Base-by-base conservation (phyloP, 1,140 invertebrate genomes). In the Ephestia elutella region DNA sequence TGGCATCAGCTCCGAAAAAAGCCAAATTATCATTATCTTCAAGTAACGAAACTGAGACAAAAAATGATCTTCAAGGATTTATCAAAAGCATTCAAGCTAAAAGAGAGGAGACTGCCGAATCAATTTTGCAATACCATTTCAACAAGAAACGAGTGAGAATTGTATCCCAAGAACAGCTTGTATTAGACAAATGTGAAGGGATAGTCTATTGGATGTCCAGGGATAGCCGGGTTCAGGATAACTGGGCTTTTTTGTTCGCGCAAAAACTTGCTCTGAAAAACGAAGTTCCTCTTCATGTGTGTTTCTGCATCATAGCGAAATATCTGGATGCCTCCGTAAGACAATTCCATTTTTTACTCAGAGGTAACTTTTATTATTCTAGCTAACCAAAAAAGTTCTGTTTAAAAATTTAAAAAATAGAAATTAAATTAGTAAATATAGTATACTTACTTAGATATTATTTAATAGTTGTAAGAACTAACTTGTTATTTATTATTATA, bases 141-240 rank as follows among this genome's bases (percentile, higher is more conserved):
- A 95, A 95, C 64, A 96, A 96, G 77, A 95, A 94, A 73, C 89
- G 96, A 48, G 90, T 96, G 1, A 89, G 92, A 69, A 90, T 96
- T 19, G 75, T 97, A 58, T 93, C 92, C 7, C 81, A 91, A 32
- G 89, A 86, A 25, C 90, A 92, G 64, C 92, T 94, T 77, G 92
- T 96, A 5, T 80, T 90, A 18, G 90, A 94, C 50, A 80, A 90
- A 49, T 84, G 90, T 30, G 89, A 92, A 61, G 93, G 93, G 9
- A 90, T 97, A 54, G 80, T 96, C 0, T 97, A 97, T 80, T 98
- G 96, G 96, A 97, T 97, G 95, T 95, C 93, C 8, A 90, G 96
- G 63, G 96, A 98, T 87, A 92, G 92, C 51, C 90, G 96, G 67
- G 93, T 97, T 11, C 94, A 97, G 89, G 96, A 98, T 86, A 98